These are phyloP conservation scores for Heliocidaris tuberculata DNA, from an alignment of 35 echinoderm and acorn worm species.

Conservation along the genomic window DNA sequence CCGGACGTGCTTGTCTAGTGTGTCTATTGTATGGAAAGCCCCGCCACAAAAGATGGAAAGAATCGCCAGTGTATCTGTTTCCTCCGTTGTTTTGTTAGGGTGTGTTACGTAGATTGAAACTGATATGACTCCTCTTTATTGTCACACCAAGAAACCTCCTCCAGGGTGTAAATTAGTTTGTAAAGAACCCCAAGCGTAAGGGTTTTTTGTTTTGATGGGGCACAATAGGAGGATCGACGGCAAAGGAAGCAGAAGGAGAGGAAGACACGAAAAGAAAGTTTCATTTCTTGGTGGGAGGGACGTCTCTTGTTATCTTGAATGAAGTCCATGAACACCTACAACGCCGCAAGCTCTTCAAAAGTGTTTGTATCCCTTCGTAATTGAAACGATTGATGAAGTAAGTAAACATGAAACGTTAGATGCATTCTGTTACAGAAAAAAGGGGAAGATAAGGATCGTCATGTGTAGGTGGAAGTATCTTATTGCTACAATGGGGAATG, in stretches of 20 bases:
- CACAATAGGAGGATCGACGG: conserved; percentile 23
- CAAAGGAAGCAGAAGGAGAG: not conserved
- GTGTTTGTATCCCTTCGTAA: conserved; percentile 25
- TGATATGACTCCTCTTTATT: conserved; percentile 18
- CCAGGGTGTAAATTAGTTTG: conserved; percentile 47
- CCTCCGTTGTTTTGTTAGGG: conserved; percentile 47
- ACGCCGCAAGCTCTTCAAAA: not conserved
- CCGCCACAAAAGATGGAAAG: not conserved
- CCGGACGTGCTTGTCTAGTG: conserved; percentile 32
- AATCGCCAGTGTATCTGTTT: conserved; percentile 39
- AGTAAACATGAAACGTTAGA: conserved; percentile 43
- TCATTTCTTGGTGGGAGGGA: conserved; percentile 23
- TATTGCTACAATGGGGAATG: not conserved
- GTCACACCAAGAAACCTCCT: conserved; percentile 1
- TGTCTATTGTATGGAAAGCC: conserved; percentile 34
- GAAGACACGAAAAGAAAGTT: conserved; percentile 14
- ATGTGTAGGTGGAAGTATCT: conserved; percentile 46
- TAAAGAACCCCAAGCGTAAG: conserved; percentile 27
- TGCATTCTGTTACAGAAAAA: not conserved
- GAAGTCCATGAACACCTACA: conserved; percentile 2
- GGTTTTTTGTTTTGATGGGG: not conserved
- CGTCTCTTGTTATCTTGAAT: not conserved
- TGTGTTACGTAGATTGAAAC: conserved; percentile 24
- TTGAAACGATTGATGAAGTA: conserved; percentile 43
- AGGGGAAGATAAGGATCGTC: not conserved